Evolutionary conservation across 2,888 invertebrate species (phyloP), one percentile per base, ranked within the genome.

Genomic region (Magallana nippona): DNA sequence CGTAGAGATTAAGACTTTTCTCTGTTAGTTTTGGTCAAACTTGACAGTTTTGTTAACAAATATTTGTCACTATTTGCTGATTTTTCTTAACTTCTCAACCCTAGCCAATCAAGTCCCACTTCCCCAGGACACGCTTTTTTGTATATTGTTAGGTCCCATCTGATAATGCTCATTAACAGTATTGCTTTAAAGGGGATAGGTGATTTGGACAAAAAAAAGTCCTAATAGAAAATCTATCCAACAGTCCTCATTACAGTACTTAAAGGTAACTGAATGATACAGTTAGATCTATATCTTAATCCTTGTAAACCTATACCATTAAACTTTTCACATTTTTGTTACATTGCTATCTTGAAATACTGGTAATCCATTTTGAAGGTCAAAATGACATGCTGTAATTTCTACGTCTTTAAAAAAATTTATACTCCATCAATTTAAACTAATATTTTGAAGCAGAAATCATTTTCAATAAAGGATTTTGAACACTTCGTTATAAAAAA

Each of bases 11-110:
- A 27, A 71, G 27, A 71, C 71, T 22, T 71, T 44, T 71, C 71
- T 71, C 71, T 27, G 27, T 27, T 71, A 71, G 27, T 27, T 22
- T 22, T 71, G 71, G 71, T 71, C 71, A 71, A 71, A 71, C 22
- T 71, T 71, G 71, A 71, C 71, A 71, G 71, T 71, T 71, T 71
- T 71, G 71, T 19, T 71, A 71, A 71, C 71, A 71, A 71, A 71
- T 71, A 22, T 71, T 71, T 71, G 32, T 71, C 27, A 71, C 71
- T 32, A 27, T 71, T 32, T 27, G 71, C 15, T 71, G 71, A 71
- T 71, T 71, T 71, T 32, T 71, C 11, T 13, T 44, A 27, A 71
- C 71, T 71, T 71, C 22, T 71, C 71, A 71, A 27, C 71, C 71
- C 8, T 71, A 27, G 32, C 71, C 71, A 71, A 71, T 71, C 71